Conservation (phyloP, 2,888 invertebrate species). For the Tricholauxania praeusta region DNA sequence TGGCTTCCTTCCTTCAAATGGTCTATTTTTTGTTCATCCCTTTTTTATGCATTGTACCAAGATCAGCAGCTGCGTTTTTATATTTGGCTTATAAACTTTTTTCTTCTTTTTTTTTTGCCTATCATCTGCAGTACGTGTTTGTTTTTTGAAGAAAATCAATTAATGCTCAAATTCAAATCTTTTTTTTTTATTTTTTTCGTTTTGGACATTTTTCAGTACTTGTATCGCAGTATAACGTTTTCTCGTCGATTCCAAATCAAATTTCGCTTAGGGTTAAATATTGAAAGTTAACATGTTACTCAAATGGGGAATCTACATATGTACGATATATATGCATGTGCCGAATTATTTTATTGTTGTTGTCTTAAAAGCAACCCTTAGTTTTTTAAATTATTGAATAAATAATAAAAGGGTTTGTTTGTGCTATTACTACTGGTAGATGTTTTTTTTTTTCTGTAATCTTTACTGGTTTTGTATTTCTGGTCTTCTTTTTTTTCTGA, state of each 20-base stretch:
- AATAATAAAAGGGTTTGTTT: constrained; percentile 26
- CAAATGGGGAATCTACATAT: constrained; percentile 14
- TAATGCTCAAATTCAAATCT: neutral
- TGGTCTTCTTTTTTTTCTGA: neutral
- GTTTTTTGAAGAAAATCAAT: constrained; percentile 13
- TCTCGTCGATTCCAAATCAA: constrained; percentile 1
- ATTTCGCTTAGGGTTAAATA: constrained; percentile 27
- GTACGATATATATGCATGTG: constrained; percentile 7
- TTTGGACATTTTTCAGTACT: too few relatives aligned
- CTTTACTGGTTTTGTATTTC: neutral
- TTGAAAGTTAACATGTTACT: constrained; percentile 12
- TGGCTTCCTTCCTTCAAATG: constrained; percentile 17
- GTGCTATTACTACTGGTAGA: neutral
- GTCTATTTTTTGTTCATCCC: constrained; percentile 17
- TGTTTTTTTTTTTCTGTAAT: neutral
- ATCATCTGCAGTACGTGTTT: too few relatives aligned
- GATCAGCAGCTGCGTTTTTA: constrained; percentile 29
- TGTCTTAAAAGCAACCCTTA: constrained; percentile 27
- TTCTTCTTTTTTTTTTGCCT: too few relatives aligned
- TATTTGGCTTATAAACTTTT: constrained; percentile 3
- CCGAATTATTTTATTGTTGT: constrained; percentile 13
- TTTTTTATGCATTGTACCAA: neutral
- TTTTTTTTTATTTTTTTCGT: too few relatives aligned
- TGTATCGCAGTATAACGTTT: neutral
- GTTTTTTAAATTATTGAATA: constrained; percentile 30